phyloP scores from a whole-genome alignment of 2,797 vertebrate species.

The Hafferia zeledoni region DNA sequence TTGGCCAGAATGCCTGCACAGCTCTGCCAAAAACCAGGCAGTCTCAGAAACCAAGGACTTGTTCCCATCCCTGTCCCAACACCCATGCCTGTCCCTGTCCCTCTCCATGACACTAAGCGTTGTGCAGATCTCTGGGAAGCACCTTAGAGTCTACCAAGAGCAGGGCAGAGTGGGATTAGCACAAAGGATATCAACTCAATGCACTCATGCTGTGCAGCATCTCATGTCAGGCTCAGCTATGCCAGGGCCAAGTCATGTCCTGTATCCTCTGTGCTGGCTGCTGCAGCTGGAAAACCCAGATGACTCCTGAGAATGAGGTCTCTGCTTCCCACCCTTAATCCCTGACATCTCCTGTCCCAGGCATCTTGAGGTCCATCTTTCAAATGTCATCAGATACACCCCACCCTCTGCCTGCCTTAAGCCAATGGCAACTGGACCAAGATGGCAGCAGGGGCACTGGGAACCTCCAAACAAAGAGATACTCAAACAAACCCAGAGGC shows the following conservation, averaged over 20 bases:
- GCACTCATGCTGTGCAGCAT: background rate
- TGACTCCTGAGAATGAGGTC: background rate
- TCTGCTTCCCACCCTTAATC: background rate
- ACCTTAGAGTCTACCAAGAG: background rate
- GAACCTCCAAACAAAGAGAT: background rate
- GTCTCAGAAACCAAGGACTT: background rate
- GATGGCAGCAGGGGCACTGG: background rate
- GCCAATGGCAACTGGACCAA: background rate
- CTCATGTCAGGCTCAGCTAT: background rate
- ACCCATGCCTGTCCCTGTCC: rapidly evolving
- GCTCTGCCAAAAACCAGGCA: background rate
- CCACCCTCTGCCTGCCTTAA: background rate
- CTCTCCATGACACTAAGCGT: background rate
- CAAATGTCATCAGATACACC: background rate
- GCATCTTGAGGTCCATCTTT: background rate
- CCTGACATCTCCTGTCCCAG: background rate
- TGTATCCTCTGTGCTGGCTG: rapidly evolving
- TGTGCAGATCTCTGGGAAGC: background rate
- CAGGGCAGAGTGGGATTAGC: background rate
- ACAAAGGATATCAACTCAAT: rapidly evolving
- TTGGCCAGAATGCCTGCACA: rapidly evolving
- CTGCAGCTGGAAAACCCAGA: rapidly evolving
- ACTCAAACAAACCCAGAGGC: background rate
- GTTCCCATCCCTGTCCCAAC: background rate
- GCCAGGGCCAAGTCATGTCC: rapidly evolving